These are phyloP conservation scores for Tiliqua scincoides DNA, from an alignment of 2,113 vertebrate genomes.

Conservation along the genomic window DNA sequence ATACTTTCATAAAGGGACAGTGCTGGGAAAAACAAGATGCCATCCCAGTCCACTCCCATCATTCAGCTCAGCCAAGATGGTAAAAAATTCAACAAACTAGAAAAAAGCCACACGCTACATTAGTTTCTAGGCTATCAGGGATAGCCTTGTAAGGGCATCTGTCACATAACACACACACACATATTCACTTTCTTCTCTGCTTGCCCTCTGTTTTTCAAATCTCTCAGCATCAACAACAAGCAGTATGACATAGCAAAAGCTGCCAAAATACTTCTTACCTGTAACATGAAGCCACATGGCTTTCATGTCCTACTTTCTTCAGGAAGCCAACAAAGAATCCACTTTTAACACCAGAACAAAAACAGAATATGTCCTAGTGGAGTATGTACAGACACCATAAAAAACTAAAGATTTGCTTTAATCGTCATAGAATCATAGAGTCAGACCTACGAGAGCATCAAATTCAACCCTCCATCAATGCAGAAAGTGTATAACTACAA, in stretches of 20 bases:
- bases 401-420: not conserved
- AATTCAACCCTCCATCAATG: too few relatives aligned
- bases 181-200: not conserved
- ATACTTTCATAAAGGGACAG: not conserved
- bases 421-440: not conserved
- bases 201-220: not conserved
- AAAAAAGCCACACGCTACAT: not conserved
- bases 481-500: too few relatives aligned
- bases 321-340: not conserved
- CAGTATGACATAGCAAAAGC: not conserved
- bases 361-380: not conserved
- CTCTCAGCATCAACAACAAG: conserved; percentile 17
- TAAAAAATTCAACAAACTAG: conserved; percentile 24
- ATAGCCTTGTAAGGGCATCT: conserved; percentile 15
- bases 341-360: not conserved
- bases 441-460: too few relatives aligned
- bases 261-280: conserved; percentile 18
- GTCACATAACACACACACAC: not conserved
- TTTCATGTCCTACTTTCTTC: not conserved
- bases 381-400: not conserved
- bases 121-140: conserved; percentile 1
- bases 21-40: conserved; percentile 1
- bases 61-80: conserved; percentile 43
- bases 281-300: conserved; percentile 3
- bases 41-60: conserved; percentile 4